These are phyloP conservation scores for Drosophila pegasa DNA, from an alignment of 2,888 invertebrate genomes.

Conservation along the genomic window DNA sequence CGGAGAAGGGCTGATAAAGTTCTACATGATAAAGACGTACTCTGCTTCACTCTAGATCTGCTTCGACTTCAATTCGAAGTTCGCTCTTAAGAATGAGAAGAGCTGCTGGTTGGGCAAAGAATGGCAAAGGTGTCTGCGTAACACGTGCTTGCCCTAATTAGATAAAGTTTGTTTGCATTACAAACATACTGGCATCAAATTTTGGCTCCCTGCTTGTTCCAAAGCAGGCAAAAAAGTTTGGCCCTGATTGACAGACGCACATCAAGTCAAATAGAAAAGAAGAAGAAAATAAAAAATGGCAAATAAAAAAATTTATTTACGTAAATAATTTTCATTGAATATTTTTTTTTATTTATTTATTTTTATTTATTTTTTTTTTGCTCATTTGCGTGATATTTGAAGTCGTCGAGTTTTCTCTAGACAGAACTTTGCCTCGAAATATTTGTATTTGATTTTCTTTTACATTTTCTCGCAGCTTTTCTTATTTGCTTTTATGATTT, in stretches of 20 bases:
- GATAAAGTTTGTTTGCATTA: conserved; percentile 79
- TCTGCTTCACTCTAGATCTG: not conserved
- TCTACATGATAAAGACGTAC: not conserved
- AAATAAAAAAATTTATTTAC: conserved; percentile 46
- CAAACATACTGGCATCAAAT: conserved; percentile 78
- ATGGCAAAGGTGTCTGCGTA: conserved; percentile 20
- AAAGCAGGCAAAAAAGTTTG: too few relatives aligned
- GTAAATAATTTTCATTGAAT: conserved; percentile 66
- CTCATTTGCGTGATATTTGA: conserved; percentile 66
- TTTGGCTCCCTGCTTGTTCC: too few relatives aligned
- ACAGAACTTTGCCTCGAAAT: conserved; percentile 59
- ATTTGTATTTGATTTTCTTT: conserved; percentile 50
- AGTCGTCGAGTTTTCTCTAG: conserved; percentile 19
- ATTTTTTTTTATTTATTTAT: conserved; percentile 14
- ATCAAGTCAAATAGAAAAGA: conserved; percentile 55
- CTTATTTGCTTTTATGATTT: conserved; percentile 62
- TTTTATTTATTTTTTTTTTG: conserved; percentile 16
- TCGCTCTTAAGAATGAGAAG: not conserved
- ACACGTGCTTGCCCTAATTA: conserved; percentile 77
- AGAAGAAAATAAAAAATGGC: conserved; percentile 15
- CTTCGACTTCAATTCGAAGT: not conserved
- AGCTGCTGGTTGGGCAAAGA: not conserved
- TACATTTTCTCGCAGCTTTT: conserved; percentile 11
- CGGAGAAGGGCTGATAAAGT: not conserved
- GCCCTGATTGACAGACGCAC: conserved; percentile 75